Base-by-base conservation (phyloP, 2,888 invertebrate genomes). In the Drosophila borealis region DNA sequence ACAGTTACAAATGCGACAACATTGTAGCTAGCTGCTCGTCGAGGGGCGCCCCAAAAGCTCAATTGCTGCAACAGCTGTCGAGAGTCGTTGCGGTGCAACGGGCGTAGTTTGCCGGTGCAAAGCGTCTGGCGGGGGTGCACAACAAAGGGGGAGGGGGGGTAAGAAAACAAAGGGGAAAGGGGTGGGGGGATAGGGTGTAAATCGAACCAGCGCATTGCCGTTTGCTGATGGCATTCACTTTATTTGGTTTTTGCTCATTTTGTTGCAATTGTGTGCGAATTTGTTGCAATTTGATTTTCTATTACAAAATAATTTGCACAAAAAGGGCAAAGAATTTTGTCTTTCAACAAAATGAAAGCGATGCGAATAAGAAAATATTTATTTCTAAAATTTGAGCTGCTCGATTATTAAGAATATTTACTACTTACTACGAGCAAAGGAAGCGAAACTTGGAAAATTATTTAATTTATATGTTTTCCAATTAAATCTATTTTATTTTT, bases 1-100 rank as follows among this genome's bases (percentile, higher is more conserved):
- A 84, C 83, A 81, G 84, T 81, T 87, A 87, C 83, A 81, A 84
- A 84, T 87, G 83, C 87, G 83, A 81, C 83, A 80, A 84, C 83
- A 84, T 87, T 84, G 87, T 84, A 87, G 84, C 84, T 44, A 37
- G 46, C 56, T 49, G 42, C 72, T 46, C 49, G 41, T 63, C 46
- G 50, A 42, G 68, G 63, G 59, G 56, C 37, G 55, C 49, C 68
- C 59, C 51, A 53, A 57, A 60, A 69, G 44, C 70, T 70, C 67
- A 59, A 78, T 73, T 73, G 83, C 69, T 67, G 60, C 78, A 75
- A 65, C 78, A 68, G 57, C 75, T 80, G 78, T 71, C 60, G 71
- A 61, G 53, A 70, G 63, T 17, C 17, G 17, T 44, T 71, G 65
- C 62, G 75, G 62, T 57, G 55, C 57, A 48, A 29, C 8, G 8